Evolutionary conservation across 2,797 vertebrate species (phyloP).

Genomic region (Darevskia mixta): DNA sequence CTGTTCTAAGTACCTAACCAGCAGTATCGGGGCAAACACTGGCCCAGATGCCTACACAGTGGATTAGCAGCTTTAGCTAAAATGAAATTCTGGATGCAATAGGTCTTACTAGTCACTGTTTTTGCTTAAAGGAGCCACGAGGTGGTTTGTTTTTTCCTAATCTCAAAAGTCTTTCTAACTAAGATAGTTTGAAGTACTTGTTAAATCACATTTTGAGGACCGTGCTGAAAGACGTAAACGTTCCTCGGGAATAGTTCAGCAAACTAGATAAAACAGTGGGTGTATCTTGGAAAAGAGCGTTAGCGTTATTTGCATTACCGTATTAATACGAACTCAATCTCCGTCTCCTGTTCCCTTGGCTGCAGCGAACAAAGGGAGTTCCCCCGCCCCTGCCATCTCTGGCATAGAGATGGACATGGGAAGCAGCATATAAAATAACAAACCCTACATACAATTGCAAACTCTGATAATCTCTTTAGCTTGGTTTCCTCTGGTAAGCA

Average conservation of each 20-base stretch:
- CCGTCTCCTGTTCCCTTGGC: not conserved
- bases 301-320: conserved; percentile 40
- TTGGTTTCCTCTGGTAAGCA: conserved; percentile 56
- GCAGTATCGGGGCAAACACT: not conserved
- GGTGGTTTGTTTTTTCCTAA: not conserved
- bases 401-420: conserved; percentile 68
- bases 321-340: conserved; percentile 44
- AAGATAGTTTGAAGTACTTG: not conserved
- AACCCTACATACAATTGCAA: conserved; percentile 65
- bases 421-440: conserved; percentile 71
- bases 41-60: not conserved
- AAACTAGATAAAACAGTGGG: conserved; percentile 19
- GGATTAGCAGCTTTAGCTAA: not conserved
- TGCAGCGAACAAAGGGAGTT: conserved; percentile 60
- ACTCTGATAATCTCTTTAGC: conserved; percentile 73
- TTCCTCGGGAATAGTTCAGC: conserved; percentile 33
- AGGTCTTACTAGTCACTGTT: not conserved
- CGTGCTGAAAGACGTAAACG: conserved; percentile 18
- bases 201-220: not conserved
- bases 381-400: conserved; percentile 55
- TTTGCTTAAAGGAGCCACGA: not conserved
- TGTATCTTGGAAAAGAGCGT: conserved; percentile 24
- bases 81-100: not conserved
- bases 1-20: not conserved
- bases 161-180: not conserved